phyloP scores from a whole-genome alignment of 2,888 invertebrate genomes.

The Mythimna loreyi region DNA sequence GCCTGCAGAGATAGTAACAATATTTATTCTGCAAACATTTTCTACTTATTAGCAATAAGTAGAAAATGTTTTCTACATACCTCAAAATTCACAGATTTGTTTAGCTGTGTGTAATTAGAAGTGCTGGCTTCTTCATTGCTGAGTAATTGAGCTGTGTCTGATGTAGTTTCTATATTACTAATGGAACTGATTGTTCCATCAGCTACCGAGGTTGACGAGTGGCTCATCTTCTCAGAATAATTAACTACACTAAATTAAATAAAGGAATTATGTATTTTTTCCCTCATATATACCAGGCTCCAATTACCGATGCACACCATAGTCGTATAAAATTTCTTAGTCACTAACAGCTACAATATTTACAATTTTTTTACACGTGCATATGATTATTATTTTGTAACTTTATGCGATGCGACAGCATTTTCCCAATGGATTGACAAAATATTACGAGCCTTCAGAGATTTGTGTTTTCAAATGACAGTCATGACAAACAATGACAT shows the following conservation, averaged over 20 bases:
- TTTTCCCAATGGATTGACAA: neutral
- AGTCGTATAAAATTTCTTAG: neutral
- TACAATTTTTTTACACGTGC: neutral
- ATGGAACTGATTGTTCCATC: conserved; percentile 73
- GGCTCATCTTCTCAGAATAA: conserved; percentile 73
- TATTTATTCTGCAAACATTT: neutral
- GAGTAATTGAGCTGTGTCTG: conserved; percentile 83
- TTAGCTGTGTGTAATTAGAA: conserved; percentile 80
- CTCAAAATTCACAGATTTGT: conserved; percentile 77
- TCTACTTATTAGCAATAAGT: neutral
- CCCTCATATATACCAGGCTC: neutral
- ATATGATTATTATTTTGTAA: neutral
- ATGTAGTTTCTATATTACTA: conserved; percentile 73
- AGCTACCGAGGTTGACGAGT: conserved; percentile 70
- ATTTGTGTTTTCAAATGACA: neutral
- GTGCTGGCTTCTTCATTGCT: conserved; percentile 83
- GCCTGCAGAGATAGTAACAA: neutral
- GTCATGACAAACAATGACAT: neutral
- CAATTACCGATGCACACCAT: conserved; percentile 15
- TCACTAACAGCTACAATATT: neutral
- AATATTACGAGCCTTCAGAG: neutral
- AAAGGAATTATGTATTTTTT: conserved; percentile 8
- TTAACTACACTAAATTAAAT: conserved; percentile 7
- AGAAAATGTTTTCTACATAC: conserved; percentile 68
- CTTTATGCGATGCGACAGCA: neutral